Evolutionary conservation across 92 coral and sea anemone genomes (phyloP).

Genomic region (Micromussa lordhowensis): DNA sequence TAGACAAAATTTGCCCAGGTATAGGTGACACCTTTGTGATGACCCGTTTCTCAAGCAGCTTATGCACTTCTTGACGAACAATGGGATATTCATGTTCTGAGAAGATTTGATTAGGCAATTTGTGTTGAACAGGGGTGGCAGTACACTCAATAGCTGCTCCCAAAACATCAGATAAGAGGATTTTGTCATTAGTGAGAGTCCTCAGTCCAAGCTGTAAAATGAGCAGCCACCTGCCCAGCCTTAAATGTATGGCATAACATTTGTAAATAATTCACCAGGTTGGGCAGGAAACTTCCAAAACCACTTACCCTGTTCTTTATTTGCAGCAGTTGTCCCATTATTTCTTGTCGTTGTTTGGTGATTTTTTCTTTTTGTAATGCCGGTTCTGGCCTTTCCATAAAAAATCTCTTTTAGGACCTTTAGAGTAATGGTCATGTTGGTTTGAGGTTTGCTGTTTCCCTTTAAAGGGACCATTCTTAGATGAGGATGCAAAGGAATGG

Average conservation of each 20-base stretch:
- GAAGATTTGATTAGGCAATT: slow-evolving; percentile 9
- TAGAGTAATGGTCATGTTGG: background rate
- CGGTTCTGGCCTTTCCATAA: slow-evolving; percentile 9
- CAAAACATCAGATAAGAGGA: slow-evolving; percentile 16
- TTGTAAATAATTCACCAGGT: background rate
- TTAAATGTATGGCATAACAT: background rate
- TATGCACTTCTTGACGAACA: background rate
- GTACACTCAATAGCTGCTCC: slow-evolving; percentile 31
- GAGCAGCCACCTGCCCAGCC: slow-evolving; percentile 23
- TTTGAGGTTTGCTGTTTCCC: background rate
- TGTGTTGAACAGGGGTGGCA: slow-evolving; percentile 36
- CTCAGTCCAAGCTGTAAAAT: slow-evolving; percentile 32
- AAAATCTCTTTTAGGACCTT: slow-evolving; percentile 11
- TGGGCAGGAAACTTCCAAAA: background rate
- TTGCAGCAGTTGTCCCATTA: slow-evolving; percentile 4
- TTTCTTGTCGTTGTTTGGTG: slow-evolving; percentile 4
- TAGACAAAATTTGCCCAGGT: too few relatives aligned
- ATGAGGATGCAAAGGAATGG: slow-evolving; percentile 18
- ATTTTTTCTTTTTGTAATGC: background rate
- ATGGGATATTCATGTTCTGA: slow-evolving; percentile 24
- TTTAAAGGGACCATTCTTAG: slow-evolving; percentile 22
- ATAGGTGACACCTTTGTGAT: too few relatives aligned
- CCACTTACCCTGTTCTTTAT: slow-evolving; percentile 9
- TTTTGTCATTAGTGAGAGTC: background rate
- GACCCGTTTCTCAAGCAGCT: background rate